Evolutionary conservation across 2,797 vertebrate genomes (phyloP).

Genomic region (Limnodromus scolopaceus): DNA sequence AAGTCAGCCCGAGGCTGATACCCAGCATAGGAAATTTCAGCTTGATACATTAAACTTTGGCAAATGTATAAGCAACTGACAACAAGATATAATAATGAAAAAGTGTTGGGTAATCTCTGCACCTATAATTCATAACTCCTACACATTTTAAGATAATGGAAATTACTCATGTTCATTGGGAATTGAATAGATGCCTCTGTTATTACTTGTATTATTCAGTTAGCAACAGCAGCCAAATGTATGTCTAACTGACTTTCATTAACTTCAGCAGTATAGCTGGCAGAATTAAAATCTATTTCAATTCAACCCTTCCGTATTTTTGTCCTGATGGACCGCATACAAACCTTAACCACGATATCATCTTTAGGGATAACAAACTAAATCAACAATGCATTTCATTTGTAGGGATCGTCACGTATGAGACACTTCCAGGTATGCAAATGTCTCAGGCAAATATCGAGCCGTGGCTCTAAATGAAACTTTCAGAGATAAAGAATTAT

Average conservation of each 20-base stretch:
- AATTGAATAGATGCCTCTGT: slow-evolving; percentile 61
- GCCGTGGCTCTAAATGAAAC: slow-evolving; percentile 5
- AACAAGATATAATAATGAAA: slow-evolving; percentile 58
- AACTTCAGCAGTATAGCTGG: slow-evolving; percentile 49
- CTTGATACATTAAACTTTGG: slow-evolving; percentile 56
- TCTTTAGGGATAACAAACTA: slow-evolving; percentile 46
- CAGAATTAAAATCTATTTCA: slow-evolving; percentile 52
- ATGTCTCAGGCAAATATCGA: slow-evolving; percentile 23
- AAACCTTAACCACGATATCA: slow-evolving; percentile 20
- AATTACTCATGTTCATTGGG: slow-evolving; percentile 68
- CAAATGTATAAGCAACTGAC: slow-evolving; percentile 60
- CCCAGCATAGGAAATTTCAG: slow-evolving; percentile 6
- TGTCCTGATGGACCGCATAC: neutral
- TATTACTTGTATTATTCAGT: slow-evolving; percentile 68
- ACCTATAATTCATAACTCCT: slow-evolving; percentile 66
- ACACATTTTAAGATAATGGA: slow-evolving; percentile 63
- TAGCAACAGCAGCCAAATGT: slow-evolving; percentile 56
- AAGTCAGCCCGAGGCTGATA: slow-evolving; percentile 8
- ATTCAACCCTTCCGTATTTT: slow-evolving; percentile 2
- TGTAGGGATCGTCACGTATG: neutral
- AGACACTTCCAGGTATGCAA: slow-evolving; percentile 33
- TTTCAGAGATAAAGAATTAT: slow-evolving; percentile 17
- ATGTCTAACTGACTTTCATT: slow-evolving; percentile 61
- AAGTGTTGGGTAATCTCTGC: slow-evolving; percentile 57
- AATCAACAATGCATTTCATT: slow-evolving; percentile 40